A percentile compares a stretch with the other conserved stretches of the same genome.
Evolutionary conservation across 2,113 vertebrate species (phyloP).

Genomic region (Aptenodytes patagonicus): DNA sequence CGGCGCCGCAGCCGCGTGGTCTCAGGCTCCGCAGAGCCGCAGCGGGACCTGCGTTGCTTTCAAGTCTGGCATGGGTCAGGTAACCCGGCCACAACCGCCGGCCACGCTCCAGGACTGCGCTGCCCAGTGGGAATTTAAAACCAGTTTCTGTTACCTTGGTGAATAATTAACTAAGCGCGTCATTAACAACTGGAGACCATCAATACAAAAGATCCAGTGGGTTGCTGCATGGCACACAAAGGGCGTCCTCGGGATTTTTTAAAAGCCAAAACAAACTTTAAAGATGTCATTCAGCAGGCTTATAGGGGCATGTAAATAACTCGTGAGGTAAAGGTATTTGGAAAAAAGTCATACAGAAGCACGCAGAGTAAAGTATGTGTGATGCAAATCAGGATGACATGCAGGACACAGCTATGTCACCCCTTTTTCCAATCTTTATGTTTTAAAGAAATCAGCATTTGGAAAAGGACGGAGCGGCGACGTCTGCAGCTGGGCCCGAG

Average conservation of each 20-base stretch:
- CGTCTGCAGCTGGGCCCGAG: accelerated
- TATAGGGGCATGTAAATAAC: background rate
- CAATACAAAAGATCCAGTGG: background rate
- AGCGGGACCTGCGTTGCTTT: accelerated
- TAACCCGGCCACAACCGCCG: no score
- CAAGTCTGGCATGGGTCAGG: accelerated
- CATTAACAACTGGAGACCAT: background rate
- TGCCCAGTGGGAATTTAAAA: background rate
- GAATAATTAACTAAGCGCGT: background rate
- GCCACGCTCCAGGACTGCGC: background rate
- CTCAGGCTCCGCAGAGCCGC: background rate
- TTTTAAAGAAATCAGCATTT: background rate
- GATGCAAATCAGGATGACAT: background rate
- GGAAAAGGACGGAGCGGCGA: accelerated
- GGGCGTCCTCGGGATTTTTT: background rate
- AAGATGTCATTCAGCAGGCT: background rate
- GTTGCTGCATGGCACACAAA: background rate
- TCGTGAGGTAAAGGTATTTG: background rate
- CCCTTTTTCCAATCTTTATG: accelerated
- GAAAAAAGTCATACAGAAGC: background rate
- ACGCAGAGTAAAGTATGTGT: accelerated
- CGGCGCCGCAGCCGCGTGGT: accelerated
- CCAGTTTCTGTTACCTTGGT: background rate
- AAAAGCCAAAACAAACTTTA: background rate
- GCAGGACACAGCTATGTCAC: accelerated